phyloP scores from a whole-genome alignment of 2,113 vertebrate genomes.

The Chelonoidis abingdonii region DNA sequence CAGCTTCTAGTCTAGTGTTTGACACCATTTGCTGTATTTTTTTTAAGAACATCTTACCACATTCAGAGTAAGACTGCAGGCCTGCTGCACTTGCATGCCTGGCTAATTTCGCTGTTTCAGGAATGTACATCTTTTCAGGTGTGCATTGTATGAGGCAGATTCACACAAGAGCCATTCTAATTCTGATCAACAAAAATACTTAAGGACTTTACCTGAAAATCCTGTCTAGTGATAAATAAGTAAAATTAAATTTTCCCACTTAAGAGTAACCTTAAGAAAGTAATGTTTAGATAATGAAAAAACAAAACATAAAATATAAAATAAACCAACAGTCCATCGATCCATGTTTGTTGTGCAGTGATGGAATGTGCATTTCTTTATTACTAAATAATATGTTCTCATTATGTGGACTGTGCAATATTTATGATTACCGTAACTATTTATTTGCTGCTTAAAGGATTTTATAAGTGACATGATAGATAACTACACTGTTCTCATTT shows the following conservation, averaged over 20 bases:
- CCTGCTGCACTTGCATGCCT: neutral
- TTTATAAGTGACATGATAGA: neutral
- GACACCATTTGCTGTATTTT: neutral
- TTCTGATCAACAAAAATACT: neutral
- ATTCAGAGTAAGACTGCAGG: neutral
- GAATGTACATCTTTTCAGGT: neutral
- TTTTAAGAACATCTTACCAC: neutral
- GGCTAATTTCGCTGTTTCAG: neutral
- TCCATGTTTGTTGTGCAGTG: neutral
- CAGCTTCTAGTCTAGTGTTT: neutral
- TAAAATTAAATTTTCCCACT: neutral
- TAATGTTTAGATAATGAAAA: neutral
- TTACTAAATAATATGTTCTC: neutral
- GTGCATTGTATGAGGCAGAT: neutral
- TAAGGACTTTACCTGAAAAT: neutral
- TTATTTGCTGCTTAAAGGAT: neutral
- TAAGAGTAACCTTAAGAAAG: conserved; percentile 1
- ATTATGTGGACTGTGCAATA: neutral
- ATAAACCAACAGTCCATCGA: neutral
- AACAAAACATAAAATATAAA: neutral
- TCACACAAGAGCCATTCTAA: neutral
- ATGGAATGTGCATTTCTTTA: neutral
- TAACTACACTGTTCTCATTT: neutral
- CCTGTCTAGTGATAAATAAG: neutral
- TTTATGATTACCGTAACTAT: neutral